A percentile compares a stretch with the other conserved stretches of the same genome.
Conservation (phyloP, 2,888 invertebrate species). For the Ophraella communa region DNA sequence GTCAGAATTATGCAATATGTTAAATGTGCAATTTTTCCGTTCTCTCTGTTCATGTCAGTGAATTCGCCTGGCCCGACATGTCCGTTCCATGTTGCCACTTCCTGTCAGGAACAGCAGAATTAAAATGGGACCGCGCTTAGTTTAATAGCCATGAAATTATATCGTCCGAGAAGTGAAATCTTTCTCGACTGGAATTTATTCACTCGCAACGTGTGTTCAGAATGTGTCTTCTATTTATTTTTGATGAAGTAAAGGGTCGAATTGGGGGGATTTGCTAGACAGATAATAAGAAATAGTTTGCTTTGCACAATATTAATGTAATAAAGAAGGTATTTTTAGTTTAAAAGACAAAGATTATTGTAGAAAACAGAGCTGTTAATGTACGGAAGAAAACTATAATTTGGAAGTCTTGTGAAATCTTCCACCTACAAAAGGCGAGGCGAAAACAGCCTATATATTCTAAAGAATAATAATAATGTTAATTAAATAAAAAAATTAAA, state of each 20-base stretch:
- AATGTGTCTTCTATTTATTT: slow-evolving; percentile 22
- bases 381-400: too few relatives aligned
- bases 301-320: too few relatives aligned
- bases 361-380: too few relatives aligned
- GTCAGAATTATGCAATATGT: slow-evolving; percentile 39
- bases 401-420: too few relatives aligned
- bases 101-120: slow-evolving; percentile 54
- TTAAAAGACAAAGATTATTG: neutral
- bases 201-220: slow-evolving; percentile 25
- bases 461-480: too few relatives aligned
- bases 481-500: too few relatives aligned
- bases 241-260: slow-evolving; percentile 25
- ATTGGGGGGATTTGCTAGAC: slow-evolving; percentile 11
- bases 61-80: slow-evolving; percentile 35
- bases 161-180: slow-evolving; percentile 53
- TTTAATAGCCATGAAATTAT: slow-evolving; percentile 55
- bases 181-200: slow-evolving; percentile 31
- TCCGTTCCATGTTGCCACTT: slow-evolving; percentile 48
- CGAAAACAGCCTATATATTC: too few relatives aligned
- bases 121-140: slow-evolving; percentile 51
- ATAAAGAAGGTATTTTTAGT: slow-evolving; percentile 1
- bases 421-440: too few relatives aligned
- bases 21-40: slow-evolving; percentile 36
- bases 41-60: slow-evolving; percentile 35
- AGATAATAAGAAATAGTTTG: neutral